These are phyloP conservation scores for Allolobophora icterica DNA, from an alignment of 2,888 invertebrate species.

Conservation along the genomic window DNA sequence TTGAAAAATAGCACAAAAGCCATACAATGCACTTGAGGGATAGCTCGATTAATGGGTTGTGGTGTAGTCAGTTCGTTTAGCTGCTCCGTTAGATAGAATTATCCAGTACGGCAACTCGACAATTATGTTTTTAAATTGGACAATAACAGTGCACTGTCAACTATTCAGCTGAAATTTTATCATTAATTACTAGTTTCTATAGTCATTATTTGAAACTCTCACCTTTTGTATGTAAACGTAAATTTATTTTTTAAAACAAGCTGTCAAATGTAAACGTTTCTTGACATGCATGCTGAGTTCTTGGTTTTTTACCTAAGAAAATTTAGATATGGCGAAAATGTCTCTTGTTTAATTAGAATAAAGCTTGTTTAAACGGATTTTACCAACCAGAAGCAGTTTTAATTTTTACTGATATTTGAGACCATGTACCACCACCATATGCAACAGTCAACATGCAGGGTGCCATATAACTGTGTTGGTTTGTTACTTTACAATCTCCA, in stretches of 20 bases:
- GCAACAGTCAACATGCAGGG: no score
- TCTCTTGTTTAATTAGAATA: background rate
- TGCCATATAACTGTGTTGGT: no score
- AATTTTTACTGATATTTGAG: no score
- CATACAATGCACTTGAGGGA: no score
- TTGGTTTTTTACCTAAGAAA: background rate
- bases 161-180: background rate
- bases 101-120: background rate
- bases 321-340: background rate
- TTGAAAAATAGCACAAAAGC: background rate
- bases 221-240: background rate
- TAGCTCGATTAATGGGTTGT: background rate
- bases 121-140: no score
- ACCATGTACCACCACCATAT: no score
- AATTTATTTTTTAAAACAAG: background rate
- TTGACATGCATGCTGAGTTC: background rate
- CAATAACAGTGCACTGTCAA: background rate
- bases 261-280: background rate
- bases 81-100: background rate
- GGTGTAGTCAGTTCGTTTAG: background rate
- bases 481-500: no score
- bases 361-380: no score
- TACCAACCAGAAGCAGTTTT: no score
- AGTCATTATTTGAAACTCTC: background rate
- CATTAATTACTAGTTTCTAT: background rate